Percentiles rank a stretch among this genome's conserved stretches.
Conservation (phyloP, 2,797 vertebrate species). For the Typhlichthys subterraneus region DNA sequence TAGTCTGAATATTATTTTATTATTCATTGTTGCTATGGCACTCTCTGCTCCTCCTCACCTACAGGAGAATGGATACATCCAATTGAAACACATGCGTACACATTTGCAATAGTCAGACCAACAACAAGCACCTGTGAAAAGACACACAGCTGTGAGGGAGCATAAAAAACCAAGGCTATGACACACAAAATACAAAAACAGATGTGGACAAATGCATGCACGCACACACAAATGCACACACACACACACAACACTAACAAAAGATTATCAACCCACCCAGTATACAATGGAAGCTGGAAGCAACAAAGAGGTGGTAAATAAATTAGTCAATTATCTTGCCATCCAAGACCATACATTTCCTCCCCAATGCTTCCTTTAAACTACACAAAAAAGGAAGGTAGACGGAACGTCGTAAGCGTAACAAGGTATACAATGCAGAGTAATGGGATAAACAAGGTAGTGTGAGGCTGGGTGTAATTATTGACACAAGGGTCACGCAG, state of each 20-base stretch:
- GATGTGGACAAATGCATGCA: conserved; percentile 18
- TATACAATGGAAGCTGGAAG: conserved; percentile 15
- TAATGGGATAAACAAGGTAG: not conserved
- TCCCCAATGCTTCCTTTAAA: conserved; percentile 3
- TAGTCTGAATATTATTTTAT: not conserved
- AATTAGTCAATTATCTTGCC: conserved; percentile 27
- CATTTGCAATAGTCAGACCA: conserved; percentile 17
- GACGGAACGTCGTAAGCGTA: not conserved
- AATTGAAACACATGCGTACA: conserved; percentile 46
- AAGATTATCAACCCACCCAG: conserved; percentile 36
- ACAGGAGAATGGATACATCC: conserved; percentile 53
- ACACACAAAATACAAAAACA: conserved; percentile 22
- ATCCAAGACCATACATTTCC: conserved; percentile 26
- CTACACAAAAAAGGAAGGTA: conserved; percentile 5
- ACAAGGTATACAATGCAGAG: conserved; percentile 3
- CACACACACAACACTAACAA: not conserved
- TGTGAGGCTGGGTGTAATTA: too few relatives aligned
- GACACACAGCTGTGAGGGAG: conserved; percentile 57
- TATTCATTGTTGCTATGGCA: conserved; percentile 36
- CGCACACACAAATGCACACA: conserved; percentile 25
- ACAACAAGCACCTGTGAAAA: conserved; percentile 40
- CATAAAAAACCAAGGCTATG: conserved; percentile 38
- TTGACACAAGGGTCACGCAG: too few relatives aligned
- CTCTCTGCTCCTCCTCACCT: conserved; percentile 53
- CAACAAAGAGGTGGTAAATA: conserved; percentile 14